Conservation (phyloP, 2,113 vertebrate genomes). For the Seriola dumerili region DNA sequence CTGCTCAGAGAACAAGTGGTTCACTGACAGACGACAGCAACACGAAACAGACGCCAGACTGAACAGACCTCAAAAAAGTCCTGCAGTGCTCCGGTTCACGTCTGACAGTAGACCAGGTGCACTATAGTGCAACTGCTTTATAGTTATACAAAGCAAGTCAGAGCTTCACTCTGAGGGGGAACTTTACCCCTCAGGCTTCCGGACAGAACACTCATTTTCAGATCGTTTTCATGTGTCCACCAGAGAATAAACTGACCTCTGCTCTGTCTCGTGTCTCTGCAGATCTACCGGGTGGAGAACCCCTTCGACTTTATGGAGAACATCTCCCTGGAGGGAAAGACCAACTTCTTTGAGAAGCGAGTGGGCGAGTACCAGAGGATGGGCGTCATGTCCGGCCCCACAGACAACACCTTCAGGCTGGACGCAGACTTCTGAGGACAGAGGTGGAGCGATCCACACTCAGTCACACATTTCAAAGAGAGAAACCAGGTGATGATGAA, state of each 20-base stretch:
- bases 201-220: no score
- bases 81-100: background rate
- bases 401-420: slow-evolving; percentile 93
- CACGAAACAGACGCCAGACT: slow-evolving; percentile 69
- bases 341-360: slow-evolving; percentile 99
- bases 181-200: no score
- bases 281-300: slow-evolving; percentile 93
- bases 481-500: background rate
- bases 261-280: background rate
- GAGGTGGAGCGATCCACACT: background rate
- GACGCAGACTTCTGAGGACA: slow-evolving; percentile 92
- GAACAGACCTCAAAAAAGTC: slow-evolving; percentile 24
- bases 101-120: no score
- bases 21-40: slow-evolving; percentile 50
- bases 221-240: no score
- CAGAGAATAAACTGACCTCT: background rate
- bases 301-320: slow-evolving; percentile 99
- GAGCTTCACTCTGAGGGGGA: no score
- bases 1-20: slow-evolving; percentile 70
- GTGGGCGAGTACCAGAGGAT: slow-evolving; percentile 98
- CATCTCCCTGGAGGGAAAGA: slow-evolving; percentile 98
- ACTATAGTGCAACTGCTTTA: no score
- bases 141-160: no score
- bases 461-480: no score
- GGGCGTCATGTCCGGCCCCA: slow-evolving; percentile 93